Conservation (phyloP, 2,888 invertebrate genomes). For the Steinernema hermaphroditum region DNA sequence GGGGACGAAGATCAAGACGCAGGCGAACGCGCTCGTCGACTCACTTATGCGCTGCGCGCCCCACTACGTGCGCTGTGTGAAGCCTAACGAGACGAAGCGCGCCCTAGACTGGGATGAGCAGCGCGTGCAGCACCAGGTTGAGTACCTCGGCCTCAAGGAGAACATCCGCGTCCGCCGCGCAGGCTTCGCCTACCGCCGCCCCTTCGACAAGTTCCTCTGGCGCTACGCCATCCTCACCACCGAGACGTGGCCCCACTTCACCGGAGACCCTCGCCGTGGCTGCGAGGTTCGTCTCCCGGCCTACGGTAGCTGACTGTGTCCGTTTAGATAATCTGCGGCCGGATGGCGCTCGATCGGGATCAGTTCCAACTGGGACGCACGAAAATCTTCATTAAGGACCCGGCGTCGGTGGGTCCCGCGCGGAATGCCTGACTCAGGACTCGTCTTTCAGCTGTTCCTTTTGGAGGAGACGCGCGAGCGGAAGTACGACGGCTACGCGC, state of each 20-base stretch:
- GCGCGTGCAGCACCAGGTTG: conserved; percentile 74
- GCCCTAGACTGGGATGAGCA: conserved; percentile 74
- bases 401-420: conserved; percentile 70
- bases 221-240: conserved; percentile 74
- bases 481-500: conserved; percentile 74
- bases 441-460: conserved; percentile 72
- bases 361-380: conserved; percentile 75
- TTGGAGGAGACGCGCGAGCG: conserved; percentile 75
- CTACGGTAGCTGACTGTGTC: neutral
- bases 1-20: conserved; percentile 74
- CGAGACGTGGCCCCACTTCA: conserved; percentile 72
- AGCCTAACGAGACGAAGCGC: conserved; percentile 76
- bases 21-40: conserved; percentile 74
- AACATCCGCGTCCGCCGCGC: conserved; percentile 75
- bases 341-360: conserved; percentile 72
- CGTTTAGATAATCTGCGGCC: conserved; percentile 72
- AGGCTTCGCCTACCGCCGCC: conserved; percentile 74
- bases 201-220: conserved; percentile 65
- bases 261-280: conserved; percentile 71
- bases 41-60: conserved; percentile 75
- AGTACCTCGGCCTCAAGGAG: conserved; percentile 75
- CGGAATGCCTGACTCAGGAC: neutral
- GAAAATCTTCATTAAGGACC: conserved; percentile 76
- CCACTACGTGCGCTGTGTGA: conserved; percentile 76
- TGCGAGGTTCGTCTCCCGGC: conserved; percentile 68